Evolutionary conservation across 2,888 invertebrate genomes (phyloP).

Genomic region (Dynastes maya): DNA sequence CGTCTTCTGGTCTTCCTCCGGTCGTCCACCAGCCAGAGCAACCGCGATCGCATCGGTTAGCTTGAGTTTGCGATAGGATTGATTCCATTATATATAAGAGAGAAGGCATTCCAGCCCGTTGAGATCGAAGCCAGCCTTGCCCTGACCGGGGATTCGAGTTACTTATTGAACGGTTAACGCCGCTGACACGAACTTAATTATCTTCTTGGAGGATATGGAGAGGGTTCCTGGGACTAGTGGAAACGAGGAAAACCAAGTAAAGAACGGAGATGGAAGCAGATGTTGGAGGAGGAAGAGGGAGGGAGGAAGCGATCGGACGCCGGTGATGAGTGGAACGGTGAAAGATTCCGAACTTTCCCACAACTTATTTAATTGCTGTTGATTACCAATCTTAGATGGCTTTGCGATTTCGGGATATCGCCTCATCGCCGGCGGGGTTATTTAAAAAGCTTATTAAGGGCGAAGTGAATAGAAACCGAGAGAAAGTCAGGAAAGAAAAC

Average conservation of each 20-base stretch:
- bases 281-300: conserved; percentile 8
- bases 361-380: conserved; percentile 60
- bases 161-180: conserved; percentile 61
- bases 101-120: neutral
- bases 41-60: conserved; percentile 11
- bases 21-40: neutral
- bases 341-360: conserved; percentile 51
- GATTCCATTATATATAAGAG: conserved; percentile 10
- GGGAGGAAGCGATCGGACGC: neutral
- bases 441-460: conserved; percentile 41
- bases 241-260: neutral
- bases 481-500: too few species aligned
- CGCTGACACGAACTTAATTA: conserved; percentile 63
- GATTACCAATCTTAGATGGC: conserved; percentile 56
- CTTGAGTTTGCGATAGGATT: conserved; percentile 26
- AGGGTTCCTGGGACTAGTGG: neutral
- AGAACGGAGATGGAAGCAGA: conserved; percentile 47
- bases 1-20: neutral
- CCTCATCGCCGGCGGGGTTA: conserved; percentile 34
- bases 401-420: conserved; percentile 39
- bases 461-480: neutral
- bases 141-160: conserved; percentile 44
- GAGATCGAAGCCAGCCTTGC: neutral
- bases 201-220: conserved; percentile 51
- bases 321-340: conserved; percentile 1